Evolutionary conservation across 2,888 invertebrate species (phyloP), one percentile per base, ranked within the genome.

Genomic region (Andrena fulva): DNA sequence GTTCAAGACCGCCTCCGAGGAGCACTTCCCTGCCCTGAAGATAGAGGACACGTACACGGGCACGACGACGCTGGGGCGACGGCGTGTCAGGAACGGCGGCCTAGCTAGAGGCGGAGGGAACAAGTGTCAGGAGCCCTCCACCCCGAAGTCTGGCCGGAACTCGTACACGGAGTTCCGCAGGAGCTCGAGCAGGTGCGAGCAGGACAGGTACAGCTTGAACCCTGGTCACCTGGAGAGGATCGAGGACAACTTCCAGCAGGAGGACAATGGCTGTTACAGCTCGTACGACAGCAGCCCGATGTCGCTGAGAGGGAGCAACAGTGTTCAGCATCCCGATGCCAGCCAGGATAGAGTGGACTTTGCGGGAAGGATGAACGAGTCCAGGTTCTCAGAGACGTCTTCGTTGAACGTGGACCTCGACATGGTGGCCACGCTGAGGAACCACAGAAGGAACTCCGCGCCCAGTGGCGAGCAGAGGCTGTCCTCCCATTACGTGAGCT

Each of bases 401-500:
- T 89, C 89, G 2, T 50, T 89, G 48, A 87, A 89, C 67, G 86
- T 87, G 2, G 92, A 93, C 60, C 80, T 90, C 35, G 88, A 91
- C 68, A 86, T 89, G 85, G 80, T 89, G 31, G 88, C 89, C 42
- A 88, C 90, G 24, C 72, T 92, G 62, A 85, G 92, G 20, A 90
- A 89, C 71, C 90, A 91, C 67, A 82, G 92, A 48, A 83, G 93
- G 50, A 91, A 93, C 77, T 93, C 93, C 1, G 92, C 91, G 3
- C 91, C 92, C 0, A 91, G 91, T 63, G 89, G 92, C 20, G 94
- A 94, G 73, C 91, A 97, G 79, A 90, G 93, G 81, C 76, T 94
- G 29, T 93, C 94, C 2, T 93, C 93, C n/a, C 94, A 96, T 94
- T 97, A 97, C 93, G 96, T 97, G 68, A 97, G 97, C 94, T 97